Percentiles rank a stretch among this genome's conserved stretches.
These are phyloP conservation scores for Catamblyrhynchus diadema DNA, from an alignment of 2,797 vertebrate species.

Conservation along the genomic window DNA sequence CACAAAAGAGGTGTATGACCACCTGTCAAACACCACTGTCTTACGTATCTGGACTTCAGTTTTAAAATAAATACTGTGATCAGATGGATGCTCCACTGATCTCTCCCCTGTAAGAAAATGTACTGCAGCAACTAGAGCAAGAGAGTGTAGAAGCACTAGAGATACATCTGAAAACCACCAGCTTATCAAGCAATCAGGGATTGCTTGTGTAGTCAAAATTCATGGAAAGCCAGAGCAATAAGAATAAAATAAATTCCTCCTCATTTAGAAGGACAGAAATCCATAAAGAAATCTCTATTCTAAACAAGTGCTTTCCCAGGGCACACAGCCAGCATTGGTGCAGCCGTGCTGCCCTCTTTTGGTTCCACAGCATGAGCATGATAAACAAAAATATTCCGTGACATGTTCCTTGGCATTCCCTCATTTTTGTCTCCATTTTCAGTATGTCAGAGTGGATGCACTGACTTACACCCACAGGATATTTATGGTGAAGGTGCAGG, in stretches of 20 bases:
- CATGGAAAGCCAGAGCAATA: background rate
- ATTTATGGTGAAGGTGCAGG: background rate
- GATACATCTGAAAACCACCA: background rate
- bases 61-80: background rate
- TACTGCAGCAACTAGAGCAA: background rate
- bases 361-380: background rate
- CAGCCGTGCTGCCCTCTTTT: constrained; percentile 57
- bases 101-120: background rate
- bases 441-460: background rate
- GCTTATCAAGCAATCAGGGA: background rate
- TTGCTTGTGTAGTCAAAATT: background rate
- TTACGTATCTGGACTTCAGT: background rate
- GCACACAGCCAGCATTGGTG: accelerated
- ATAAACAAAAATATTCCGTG: background rate
- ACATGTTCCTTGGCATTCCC: background rate
- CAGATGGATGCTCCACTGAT: background rate
- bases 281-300: background rate
- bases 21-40: background rate
- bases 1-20: background rate
- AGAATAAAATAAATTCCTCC: background rate
- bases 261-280: background rate
- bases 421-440: background rate
- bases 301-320: background rate
- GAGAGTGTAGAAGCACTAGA: background rate
- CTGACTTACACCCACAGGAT: background rate